A percentile compares a stretch with the other conserved stretches of the same genome.
These are phyloP conservation scores for Taphrorychus bicolor DNA, from an alignment of 2,888 invertebrate species.

Conservation along the genomic window DNA sequence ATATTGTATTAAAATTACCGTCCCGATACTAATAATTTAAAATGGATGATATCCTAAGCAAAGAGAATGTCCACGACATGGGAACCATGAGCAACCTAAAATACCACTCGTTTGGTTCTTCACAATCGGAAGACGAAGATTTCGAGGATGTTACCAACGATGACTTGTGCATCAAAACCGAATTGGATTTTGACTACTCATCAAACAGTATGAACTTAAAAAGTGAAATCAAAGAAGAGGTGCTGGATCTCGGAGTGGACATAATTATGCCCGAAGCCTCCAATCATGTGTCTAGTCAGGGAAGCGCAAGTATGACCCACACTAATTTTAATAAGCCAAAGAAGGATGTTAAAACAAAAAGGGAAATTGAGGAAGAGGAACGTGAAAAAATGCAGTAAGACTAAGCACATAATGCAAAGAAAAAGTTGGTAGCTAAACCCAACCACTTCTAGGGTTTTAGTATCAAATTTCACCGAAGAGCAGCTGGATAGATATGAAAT, in stretches of 20 bases:
- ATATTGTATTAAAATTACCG: no score
- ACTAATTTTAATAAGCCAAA: slow-evolving; percentile 62
- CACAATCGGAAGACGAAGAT: slow-evolving; percentile 54
- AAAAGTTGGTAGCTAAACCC: background rate
- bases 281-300: no score
- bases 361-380: slow-evolving; percentile 91
- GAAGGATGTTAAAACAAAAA: slow-evolving; percentile 77
- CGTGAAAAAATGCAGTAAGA: slow-evolving; percentile 95
- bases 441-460: slow-evolving; percentile 75
- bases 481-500: slow-evolving; percentile 98
- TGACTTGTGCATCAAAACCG: slow-evolving; percentile 13
- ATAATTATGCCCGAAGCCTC: slow-evolving; percentile 57
- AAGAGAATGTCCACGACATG: slow-evolving; percentile 43
- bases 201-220: background rate
- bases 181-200: slow-evolving; percentile 31
- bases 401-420: no score
- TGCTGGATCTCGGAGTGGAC: slow-evolving; percentile 50
- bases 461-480: slow-evolving; percentile 98
- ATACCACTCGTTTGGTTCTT: slow-evolving; percentile 50
- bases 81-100: slow-evolving; percentile 52
- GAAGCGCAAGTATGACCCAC: no score
- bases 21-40: no score
- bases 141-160: slow-evolving; percentile 49
- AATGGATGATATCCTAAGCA: slow-evolving; percentile 46
- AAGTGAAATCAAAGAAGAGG: slow-evolving; percentile 45